A percentile compares a stretch with the other conserved stretches of the same genome.
These are phyloP conservation scores for Buceros bicornis DNA, from an alignment of 2,797 vertebrate genomes.

Conservation along the genomic window DNA sequence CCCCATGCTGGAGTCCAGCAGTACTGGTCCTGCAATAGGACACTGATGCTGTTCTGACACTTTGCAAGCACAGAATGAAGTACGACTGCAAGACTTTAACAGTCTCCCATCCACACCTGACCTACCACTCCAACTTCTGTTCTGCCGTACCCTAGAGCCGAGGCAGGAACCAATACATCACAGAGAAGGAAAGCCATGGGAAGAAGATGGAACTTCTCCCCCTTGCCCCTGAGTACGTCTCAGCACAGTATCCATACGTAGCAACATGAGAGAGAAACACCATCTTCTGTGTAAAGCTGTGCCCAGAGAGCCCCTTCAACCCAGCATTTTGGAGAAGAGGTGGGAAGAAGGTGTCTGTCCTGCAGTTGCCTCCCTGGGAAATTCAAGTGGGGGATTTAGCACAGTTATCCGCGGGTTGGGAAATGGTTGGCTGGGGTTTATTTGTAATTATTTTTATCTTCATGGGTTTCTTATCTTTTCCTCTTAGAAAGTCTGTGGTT, in stretches of 20 bases:
- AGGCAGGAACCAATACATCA: neutral
- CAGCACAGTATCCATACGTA: neutral
- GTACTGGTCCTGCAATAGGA: accelerated
- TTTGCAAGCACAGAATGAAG: neutral
- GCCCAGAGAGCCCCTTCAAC: neutral
- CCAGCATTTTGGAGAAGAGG: neutral
- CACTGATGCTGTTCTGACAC: neutral
- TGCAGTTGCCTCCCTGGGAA: neutral
- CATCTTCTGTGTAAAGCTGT: neutral
- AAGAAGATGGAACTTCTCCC: neutral
- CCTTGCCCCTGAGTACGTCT: neutral
- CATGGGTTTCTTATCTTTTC: neutral
- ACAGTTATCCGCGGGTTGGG: neutral
- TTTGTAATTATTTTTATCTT: neutral
- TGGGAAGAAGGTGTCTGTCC: neutral
- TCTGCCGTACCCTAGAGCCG: neutral
- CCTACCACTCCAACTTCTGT: neutral
- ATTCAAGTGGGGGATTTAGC: neutral
- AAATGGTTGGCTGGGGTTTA: neutral
- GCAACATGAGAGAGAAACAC: neutral
- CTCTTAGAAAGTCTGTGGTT: neutral
- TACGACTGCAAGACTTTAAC: neutral
- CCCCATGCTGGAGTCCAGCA: accelerated
- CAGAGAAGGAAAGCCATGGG: neutral
- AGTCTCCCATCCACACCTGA: neutral